Base-by-base conservation (phyloP, 1,140 invertebrate genomes). In the Scaptomyza hsui region DNA sequence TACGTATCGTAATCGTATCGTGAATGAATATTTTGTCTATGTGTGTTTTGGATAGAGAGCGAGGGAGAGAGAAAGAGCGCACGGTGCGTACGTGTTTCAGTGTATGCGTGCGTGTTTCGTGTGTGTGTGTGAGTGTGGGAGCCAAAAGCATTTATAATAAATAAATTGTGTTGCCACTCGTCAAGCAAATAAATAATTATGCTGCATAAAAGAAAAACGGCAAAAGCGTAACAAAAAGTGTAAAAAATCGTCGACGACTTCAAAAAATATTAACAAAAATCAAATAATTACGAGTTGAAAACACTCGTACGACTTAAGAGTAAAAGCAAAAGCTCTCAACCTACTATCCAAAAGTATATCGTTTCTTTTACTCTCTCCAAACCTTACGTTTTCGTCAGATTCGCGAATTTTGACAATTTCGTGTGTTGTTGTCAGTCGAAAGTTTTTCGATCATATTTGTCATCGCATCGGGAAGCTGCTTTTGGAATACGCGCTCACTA, bases 11-110 rank as follows among this genome's bases (percentile, higher is more conserved):
- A 77, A 78, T 70, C 80, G 79, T 83, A 67, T 83, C 75, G 80
- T 85, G 80, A 85, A 85, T 85, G 80, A 85, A 85, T 86, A 73
- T 82, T 74, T 72, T 85, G 80, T 83, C 53, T 69, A 67, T 75
- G 78, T 85, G 72, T 83, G 69, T 39, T 41, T 62, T 37, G 35
- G 63, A 21, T n/a, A 13, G 19, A 32, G 44, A 24, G 49, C 6
- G 61, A 53, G 51, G 29, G 19, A 56, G 19, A 51, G 48, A 35
- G 35, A 26, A 39, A 70, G 60, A 63, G 60, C 26, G 49, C 51
- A 32, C 65, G 45, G 63, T 55, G 76, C 69, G 70, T 67, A 44
- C 57, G 61, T 71, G 12, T 37, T 37, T 37, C 32, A 37, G 32
- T 37, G 32, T 37, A n/a, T 65, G 61, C 62, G 72, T 72, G 67